These are phyloP conservation scores for Papilio dardanus DNA, from an alignment of 1,140 invertebrate species.

Conservation along the genomic window DNA sequence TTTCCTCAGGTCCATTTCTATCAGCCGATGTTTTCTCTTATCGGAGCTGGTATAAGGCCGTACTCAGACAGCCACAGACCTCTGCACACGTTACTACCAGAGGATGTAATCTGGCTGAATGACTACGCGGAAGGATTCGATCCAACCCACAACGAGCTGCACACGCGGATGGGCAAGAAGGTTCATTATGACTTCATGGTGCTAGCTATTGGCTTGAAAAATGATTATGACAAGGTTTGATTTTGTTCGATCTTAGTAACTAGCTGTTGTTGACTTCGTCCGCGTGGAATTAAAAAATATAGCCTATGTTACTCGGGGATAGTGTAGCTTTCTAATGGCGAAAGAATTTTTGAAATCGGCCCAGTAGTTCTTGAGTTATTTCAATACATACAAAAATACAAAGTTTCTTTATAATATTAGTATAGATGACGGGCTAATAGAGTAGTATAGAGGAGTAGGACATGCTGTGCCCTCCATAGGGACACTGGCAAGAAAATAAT, in stretches of 20 bases:
- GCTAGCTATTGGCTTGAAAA: conserved; percentile 91
- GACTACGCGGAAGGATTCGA: conserved; percentile 88
- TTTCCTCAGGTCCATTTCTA: conserved; percentile 93
- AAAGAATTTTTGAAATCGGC: too few relatives aligned
- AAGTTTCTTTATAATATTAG: too few relatives aligned
- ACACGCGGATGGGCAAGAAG: conserved; percentile 85
- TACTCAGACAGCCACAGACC: conserved; percentile 84
- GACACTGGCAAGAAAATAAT: too few relatives aligned
- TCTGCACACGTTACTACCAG: conserved; percentile 89
- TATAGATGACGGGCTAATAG: too few relatives aligned
- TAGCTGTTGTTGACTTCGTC: too few relatives aligned
- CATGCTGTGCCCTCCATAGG: too few relatives aligned
- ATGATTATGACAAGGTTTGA: conserved; percentile 91
- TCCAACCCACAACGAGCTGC: conserved; percentile 88
- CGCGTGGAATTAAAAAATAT: too few relatives aligned
- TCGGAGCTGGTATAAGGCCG: conserved; percentile 92
- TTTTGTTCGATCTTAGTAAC: neutral
- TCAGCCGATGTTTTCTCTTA: conserved; percentile 96
- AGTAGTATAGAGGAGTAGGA: too few relatives aligned
- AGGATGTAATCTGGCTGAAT: conserved; percentile 90
- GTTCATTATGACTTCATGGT: conserved; percentile 92
- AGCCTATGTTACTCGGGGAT: too few relatives aligned
- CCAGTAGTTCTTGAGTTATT: too few relatives aligned
- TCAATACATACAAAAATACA: too few relatives aligned
- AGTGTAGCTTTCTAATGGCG: too few relatives aligned